A percentile compares a stretch with the other conserved stretches of the same genome.
phyloP scores from a whole-genome alignment of 2,797 vertebrate genomes.

The Smutsia gigantea region DNA sequence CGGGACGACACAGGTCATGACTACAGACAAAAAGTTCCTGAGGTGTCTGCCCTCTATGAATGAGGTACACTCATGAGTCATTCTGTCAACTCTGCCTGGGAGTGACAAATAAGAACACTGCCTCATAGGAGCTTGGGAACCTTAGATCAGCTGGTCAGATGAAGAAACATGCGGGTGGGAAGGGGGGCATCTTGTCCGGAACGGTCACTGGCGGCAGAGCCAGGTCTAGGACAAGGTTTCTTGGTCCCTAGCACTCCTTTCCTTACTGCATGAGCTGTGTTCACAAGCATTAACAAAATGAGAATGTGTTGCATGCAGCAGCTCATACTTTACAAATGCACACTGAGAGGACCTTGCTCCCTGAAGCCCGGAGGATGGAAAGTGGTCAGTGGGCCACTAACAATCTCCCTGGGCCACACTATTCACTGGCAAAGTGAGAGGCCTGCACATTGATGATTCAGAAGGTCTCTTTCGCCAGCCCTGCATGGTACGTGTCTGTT shows the following conservation, averaged over 20 bases:
- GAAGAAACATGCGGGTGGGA: not conserved
- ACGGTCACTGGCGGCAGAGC: not conserved
- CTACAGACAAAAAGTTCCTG: not conserved
- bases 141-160: not conserved
- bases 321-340: not conserved
- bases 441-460: accelerated
- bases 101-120: not conserved
- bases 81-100: not conserved
- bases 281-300: not conserved
- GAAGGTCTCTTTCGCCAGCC: not conserved
- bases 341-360: not conserved
- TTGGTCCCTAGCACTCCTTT: not conserved
- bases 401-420: not conserved
- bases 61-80: not conserved
- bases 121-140: not conserved
- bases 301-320: accelerated
- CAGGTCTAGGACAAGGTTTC: not conserved
- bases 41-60: not conserved
- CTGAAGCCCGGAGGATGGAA: not conserved
- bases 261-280: not conserved
- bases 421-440: not conserved
- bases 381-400: not conserved
- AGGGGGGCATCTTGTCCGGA: not conserved
- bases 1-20: not conserved
- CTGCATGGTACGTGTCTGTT: not conserved